phyloP scores from a whole-genome alignment of 2,113 vertebrate genomes.

The Gallinago paraguaiae region DNA sequence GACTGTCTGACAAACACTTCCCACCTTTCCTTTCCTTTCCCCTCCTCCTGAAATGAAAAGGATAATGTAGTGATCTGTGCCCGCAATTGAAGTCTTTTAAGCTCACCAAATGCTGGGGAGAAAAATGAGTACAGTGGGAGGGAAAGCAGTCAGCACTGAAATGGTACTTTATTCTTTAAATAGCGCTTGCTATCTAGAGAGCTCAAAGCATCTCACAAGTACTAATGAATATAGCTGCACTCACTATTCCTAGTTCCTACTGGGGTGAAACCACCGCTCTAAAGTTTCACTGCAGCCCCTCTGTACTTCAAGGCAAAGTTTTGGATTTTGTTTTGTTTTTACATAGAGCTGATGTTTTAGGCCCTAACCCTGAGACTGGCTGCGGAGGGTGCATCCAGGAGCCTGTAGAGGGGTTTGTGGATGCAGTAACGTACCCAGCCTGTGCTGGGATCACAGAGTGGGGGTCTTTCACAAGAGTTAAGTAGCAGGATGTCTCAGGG shows the following conservation, averaged over 20 bases:
- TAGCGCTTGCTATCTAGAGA: slow-evolving; percentile 39
- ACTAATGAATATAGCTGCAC: neutral
- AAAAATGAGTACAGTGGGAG: slow-evolving; percentile 33
- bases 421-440: neutral
- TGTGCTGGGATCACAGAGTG: neutral
- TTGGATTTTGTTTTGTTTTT: neutral
- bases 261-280: neutral
- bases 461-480: neutral
- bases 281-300: neutral
- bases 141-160: slow-evolving; percentile 4
- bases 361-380: neutral
- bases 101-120: neutral
- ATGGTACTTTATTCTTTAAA: slow-evolving; percentile 45
- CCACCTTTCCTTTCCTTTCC: slow-evolving; percentile 20
- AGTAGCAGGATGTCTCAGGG: neutral
- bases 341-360: neutral
- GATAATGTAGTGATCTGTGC: neutral
- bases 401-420: neutral
- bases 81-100: neutral
- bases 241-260: neutral
- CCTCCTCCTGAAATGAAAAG: neutral
- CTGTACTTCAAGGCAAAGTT: neutral
- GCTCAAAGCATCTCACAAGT: slow-evolving; percentile 11
- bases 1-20: slow-evolving; percentile 10
- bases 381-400: neutral